Base-by-base conservation (phyloP, 2,888 invertebrate genomes). In the Cerastis leucographa region DNA sequence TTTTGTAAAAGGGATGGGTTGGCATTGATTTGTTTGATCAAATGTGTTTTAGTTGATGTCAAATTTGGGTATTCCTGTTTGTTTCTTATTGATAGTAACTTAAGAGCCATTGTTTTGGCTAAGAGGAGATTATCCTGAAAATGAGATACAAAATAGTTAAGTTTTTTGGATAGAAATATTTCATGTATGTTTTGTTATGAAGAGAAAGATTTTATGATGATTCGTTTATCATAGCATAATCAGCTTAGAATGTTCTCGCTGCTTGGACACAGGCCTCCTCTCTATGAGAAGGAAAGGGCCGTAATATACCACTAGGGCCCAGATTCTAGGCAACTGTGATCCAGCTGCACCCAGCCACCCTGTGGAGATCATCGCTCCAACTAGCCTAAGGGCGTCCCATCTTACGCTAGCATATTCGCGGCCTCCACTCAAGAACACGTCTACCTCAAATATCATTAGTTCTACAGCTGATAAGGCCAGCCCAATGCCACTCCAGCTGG, bases 81-180 rank as follows among this genome's bases (percentile, higher is more conserved):
- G 62, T 90, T 87, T 44, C 81, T 88, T 29, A 86, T 78, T 71
- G 89, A 80, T 17, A 92, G 66, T 19, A 95, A 70, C 71, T 96
- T 89, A 0, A 92, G 85, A 3, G 93, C 90, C 88, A 95, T 93
- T 6, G 92, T 87, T 91, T 96, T 96, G 14, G 93, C 86, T 9
- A 95, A 87, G 0, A 95, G 90, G 2, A 96, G 84, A 19, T 94
- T 91, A 74, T 95, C 90, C 96, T 96, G 94, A 80, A 96, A 93
- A 1, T 29, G 22, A 69, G 44, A 12, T 22, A 64, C 2, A 29
- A 49, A 11, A 56, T 0, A 0, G 54, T 77, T 44, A n/a, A 42
- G 17, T 62, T 62, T n/a, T 42, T n/a, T 7, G 14, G 7, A 25
- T 17, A 14, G n/a, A 40, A 12, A 42, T 1, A n/a, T 64, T 42